Percentiles rank a stretch among this genome's conserved stretches.
phyloP scores from a whole-genome alignment of 2,113 vertebrate species.

The Pagrus major region DNA sequence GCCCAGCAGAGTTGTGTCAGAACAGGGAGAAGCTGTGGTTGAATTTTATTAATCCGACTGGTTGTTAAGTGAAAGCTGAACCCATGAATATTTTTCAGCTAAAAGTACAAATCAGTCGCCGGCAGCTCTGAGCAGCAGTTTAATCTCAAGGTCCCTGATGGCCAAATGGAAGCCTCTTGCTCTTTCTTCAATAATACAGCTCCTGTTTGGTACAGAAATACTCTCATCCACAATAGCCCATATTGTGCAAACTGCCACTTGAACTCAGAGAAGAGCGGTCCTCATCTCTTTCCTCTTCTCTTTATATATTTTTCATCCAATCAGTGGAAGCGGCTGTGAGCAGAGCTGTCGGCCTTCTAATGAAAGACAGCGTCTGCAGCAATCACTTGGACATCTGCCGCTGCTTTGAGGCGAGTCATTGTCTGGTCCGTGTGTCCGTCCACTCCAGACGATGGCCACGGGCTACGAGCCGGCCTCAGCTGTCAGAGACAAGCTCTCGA shows the following conservation, averaged over 20 bases:
- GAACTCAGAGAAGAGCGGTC: conserved; percentile 43
- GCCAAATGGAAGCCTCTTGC: conserved; percentile 22
- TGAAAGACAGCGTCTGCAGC: conserved; percentile 66
- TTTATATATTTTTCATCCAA: conserved; percentile 34
- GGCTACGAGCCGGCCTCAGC: conserved; percentile 74
- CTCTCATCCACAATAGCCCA: conserved; percentile 29
- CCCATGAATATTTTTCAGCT: conserved; percentile 10
- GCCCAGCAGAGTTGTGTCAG: not conserved
- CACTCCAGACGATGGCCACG: conserved; percentile 69
- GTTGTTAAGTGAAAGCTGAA: conserved; percentile 12
- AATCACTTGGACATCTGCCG: conserved; percentile 70
- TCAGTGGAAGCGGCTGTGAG: conserved; percentile 32
- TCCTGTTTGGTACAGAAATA: conserved; percentile 39
- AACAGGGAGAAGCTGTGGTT: not conserved
- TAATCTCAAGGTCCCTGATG: conserved; percentile 28
- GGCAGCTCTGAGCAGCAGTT: conserved; percentile 38
- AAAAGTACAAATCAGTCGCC: conserved; percentile 15
- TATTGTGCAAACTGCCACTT: conserved; percentile 70
- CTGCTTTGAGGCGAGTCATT: conserved; percentile 65
- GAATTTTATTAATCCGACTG: not conserved
- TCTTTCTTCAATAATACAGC: conserved; percentile 15
- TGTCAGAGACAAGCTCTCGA: conserved; percentile 46
- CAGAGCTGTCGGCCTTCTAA: conserved; percentile 38
- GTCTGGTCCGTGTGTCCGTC: conserved; percentile 58
- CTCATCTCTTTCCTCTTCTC: not conserved